These are phyloP conservation scores for Meriones unguiculatus DNA, from an alignment of 2,113 vertebrate genomes.

Conservation along the genomic window DNA sequence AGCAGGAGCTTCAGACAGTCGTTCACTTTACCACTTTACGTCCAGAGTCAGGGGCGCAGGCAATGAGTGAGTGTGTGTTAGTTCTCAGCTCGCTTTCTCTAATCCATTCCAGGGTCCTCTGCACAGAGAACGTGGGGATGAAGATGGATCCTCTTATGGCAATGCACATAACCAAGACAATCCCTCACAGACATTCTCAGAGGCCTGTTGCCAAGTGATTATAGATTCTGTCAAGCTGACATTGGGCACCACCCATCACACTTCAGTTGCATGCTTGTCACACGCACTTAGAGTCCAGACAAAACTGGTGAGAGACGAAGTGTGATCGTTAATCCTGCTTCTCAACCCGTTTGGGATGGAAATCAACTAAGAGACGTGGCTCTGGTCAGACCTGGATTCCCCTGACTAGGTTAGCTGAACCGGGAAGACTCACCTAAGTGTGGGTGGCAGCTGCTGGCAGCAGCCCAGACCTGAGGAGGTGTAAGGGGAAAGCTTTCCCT, in stretches of 20 bases:
- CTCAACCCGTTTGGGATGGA: background rate
- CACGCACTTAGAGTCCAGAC: background rate
- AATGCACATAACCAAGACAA: background rate
- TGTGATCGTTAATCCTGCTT: background rate
- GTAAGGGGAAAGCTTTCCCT: background rate
- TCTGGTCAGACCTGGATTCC: background rate
- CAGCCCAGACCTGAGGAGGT: background rate
- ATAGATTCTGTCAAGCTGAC: background rate
- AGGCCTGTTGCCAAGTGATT: too few species aligned
- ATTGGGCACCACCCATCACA: too few species aligned
- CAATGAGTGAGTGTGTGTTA: background rate
- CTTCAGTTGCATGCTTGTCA: background rate
- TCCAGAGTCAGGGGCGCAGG: background rate
- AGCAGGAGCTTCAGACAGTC: background rate
- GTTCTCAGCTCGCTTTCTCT: background rate
- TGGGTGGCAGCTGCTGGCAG: background rate
- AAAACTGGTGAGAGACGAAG: background rate
- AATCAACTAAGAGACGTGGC: background rate
- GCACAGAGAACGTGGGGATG: background rate
- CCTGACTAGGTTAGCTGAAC: background rate
- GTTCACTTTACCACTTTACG: too few species aligned
- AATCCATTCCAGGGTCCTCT: background rate
- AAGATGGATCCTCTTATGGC: too few species aligned
- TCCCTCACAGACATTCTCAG: background rate
- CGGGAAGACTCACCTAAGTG: too few species aligned